Evolutionary conservation across 2,797 vertebrate species (phyloP).

Genomic region (Novumbra hubbsi): DNA sequence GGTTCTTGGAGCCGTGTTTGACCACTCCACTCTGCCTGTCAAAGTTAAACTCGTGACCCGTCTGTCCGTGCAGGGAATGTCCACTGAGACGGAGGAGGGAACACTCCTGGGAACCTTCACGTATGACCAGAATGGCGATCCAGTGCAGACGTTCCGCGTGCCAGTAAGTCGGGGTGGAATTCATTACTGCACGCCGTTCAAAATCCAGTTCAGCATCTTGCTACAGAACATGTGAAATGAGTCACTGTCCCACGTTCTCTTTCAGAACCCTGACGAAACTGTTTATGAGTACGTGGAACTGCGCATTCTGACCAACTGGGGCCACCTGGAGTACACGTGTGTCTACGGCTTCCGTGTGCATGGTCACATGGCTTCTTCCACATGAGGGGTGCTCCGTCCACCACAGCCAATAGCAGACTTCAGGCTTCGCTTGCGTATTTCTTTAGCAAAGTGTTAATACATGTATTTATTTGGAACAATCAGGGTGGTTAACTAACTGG

Average conservation of each 20-base stretch:
- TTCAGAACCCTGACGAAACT: constrained; percentile 64
- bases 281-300: constrained; percentile 79
- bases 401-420: background rate
- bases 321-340: constrained; percentile 89
- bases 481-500: background rate
- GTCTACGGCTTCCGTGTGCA: constrained; percentile 93
- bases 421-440: background rate
- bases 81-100: constrained; percentile 81
- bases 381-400: constrained; percentile 15
- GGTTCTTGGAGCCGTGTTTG: no score
- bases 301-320: constrained; percentile 88
- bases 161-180: constrained; percentile 67
- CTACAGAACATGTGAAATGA: no score
- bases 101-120: constrained; percentile 79
- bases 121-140: constrained; percentile 78
- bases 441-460: background rate
- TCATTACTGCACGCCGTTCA: no score
- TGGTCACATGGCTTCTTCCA: constrained; percentile 62
- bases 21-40: background rate
- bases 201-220: background rate
- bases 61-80: constrained; percentile 76
- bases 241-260: background rate
- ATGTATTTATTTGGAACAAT: background rate
- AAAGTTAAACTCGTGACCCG: background rate
- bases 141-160: constrained; percentile 87